Conservation (phyloP, 2,797 vertebrate species). For the Malurus splendens region DNA sequence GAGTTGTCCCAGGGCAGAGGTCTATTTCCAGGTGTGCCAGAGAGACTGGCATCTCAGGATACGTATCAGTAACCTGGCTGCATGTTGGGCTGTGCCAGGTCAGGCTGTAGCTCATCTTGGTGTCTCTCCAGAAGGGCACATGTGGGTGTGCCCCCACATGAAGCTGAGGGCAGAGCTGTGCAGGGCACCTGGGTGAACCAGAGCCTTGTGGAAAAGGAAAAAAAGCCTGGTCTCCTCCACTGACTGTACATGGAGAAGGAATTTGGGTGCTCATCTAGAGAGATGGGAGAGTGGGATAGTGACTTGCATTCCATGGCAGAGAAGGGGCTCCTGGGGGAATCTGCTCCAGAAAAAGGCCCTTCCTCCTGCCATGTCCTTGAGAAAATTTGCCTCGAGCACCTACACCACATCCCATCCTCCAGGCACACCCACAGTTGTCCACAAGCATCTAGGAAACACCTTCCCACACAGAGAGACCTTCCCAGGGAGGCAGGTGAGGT, state of each 20-base stretch:
- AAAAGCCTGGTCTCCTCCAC: neutral
- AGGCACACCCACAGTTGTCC: fast-evolving
- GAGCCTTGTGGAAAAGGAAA: neutral
- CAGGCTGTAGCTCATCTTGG: neutral
- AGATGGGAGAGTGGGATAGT: neutral
- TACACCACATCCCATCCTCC: neutral
- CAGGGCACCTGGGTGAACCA: neutral
- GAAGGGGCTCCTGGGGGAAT: neutral
- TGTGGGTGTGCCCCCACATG: fast-evolving
- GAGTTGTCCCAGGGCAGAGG: neutral
- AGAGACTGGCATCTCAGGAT: neutral
- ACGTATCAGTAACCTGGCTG: neutral
- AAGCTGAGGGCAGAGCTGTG: neutral
- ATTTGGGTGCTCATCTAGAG: neutral
- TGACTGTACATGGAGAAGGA: neutral
- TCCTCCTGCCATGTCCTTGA: neutral
- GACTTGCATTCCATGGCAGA: neutral
- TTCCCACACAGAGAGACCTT: neutral
- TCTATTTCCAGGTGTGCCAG: neutral
- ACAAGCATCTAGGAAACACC: neutral
- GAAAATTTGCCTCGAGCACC: neutral
- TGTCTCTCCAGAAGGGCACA: neutral
- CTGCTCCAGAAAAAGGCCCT: neutral
- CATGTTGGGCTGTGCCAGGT: neutral
- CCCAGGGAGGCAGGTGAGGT: neutral